Percentiles rank a stretch among this genome's conserved stretches.
Conservation (phyloP, 1,140 invertebrate species). For the Drosophila melanica region DNA sequence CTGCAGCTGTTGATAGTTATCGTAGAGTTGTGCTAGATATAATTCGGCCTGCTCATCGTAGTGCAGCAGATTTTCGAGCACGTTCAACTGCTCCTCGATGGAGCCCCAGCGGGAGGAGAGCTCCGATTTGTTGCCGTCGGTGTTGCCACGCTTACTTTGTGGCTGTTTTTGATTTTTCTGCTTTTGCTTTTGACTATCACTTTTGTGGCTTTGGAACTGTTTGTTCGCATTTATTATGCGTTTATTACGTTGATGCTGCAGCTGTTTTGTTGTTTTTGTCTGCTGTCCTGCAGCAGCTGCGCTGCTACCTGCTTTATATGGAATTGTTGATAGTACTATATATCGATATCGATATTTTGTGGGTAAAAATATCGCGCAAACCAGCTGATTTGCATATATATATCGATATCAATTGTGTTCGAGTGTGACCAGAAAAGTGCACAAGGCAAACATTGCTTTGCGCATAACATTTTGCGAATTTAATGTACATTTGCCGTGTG, state of each 20-base stretch:
- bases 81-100: slow-evolving; percentile 76
- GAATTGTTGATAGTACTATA: slow-evolving; percentile 45
- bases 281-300: slow-evolving; percentile 52
- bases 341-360: slow-evolving; percentile 39
- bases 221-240: slow-evolving; percentile 59
- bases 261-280: slow-evolving; percentile 49
- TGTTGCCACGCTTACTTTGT: slow-evolving; percentile 32
- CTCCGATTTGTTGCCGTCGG: slow-evolving; percentile 55
- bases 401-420: slow-evolving; percentile 36
- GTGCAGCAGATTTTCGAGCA: slow-evolving; percentile 72
- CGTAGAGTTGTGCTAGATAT: slow-evolving; percentile 67
- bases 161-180: slow-evolving; percentile 42
- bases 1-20: slow-evolving; percentile 53
- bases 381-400: slow-evolving; percentile 38
- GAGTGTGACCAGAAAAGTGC: slow-evolving; percentile 42
- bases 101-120: slow-evolving; percentile 78
- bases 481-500: slow-evolving; percentile 11
- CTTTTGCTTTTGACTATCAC: slow-evolving; percentile 55
- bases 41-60: slow-evolving; percentile 75
- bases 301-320: slow-evolving; percentile 49
- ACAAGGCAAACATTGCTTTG: slow-evolving; percentile 3
- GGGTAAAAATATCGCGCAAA: slow-evolving; percentile 9
- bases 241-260: slow-evolving; percentile 43
- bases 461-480: not conserved
- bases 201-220: slow-evolving; percentile 56